Percentiles rank a stretch among this genome's conserved stretches.
Evolutionary conservation across 2,888 invertebrate species (phyloP).

Genomic region (Drosophila antonietae): DNA sequence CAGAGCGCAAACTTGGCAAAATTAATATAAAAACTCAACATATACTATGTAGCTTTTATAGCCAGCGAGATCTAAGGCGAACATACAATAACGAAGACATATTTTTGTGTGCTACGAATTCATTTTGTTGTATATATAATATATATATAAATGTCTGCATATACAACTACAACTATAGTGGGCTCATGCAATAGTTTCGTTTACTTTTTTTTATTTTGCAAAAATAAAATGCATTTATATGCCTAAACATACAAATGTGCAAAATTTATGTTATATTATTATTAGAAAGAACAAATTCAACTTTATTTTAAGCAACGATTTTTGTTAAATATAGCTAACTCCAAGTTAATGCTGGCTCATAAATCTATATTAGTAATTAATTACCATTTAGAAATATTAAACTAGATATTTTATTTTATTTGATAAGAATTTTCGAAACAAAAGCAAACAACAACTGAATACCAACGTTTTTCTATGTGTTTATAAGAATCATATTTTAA

Average conservation of each 20-base stretch:
- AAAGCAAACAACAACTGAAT: not conserved
- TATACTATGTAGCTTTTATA: conserved; percentile 27
- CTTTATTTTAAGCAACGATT: not conserved
- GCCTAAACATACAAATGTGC: conserved; percentile 10
- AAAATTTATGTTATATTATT: not conserved
- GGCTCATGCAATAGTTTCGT: conserved; percentile 44
- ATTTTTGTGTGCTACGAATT: conserved; percentile 23
- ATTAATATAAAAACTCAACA: conserved; percentile 9
- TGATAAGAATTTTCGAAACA: conserved; percentile 1
- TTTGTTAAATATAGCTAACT: not conserved
- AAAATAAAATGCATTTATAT: conserved; percentile 37
- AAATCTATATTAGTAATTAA: not conserved
- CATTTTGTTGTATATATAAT: conserved; percentile 13
- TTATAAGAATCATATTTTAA: not conserved
- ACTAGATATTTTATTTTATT: not conserved
- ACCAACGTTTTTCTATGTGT: not conserved
- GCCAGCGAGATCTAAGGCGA: conserved; percentile 31
- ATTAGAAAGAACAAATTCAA: not conserved
- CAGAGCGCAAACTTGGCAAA: conserved; percentile 14
- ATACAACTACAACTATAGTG: conserved; percentile 8
- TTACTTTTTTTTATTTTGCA: conserved; percentile 17
- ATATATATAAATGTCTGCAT: not conserved
- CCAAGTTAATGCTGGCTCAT: not conserved
- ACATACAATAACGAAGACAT: conserved; percentile 23
- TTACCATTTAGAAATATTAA: not conserved